Percentiles rank a stretch among this genome's conserved stretches.
Conservation (phyloP, 2,113 vertebrate species). For the Carettochelys insculpta region DNA sequence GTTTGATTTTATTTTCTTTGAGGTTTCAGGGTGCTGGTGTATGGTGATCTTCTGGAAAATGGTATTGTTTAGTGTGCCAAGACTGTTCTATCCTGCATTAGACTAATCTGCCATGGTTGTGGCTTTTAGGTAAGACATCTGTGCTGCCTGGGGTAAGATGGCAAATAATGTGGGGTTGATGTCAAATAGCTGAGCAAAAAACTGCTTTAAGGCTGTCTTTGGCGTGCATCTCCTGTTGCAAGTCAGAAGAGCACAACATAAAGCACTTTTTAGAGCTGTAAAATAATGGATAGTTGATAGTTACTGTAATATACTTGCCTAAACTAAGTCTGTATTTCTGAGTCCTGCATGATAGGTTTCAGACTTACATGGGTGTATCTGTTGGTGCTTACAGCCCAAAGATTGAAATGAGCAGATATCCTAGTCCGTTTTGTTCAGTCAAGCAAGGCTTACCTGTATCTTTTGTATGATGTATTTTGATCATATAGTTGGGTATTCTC, state of each 20-base stretch:
- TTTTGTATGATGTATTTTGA: background rate
- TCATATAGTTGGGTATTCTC: background rate
- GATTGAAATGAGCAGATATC: background rate
- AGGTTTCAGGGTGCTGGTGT: background rate
- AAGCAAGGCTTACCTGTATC: background rate
- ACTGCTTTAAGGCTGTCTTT: background rate
- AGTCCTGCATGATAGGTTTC: background rate
- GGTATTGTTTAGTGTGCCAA: background rate
- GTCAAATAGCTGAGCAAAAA: background rate
- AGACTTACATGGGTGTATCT: rapidly evolving
- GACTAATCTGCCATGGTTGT: background rate
- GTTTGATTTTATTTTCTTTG: background rate
- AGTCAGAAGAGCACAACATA: background rate
- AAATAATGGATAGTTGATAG: background rate
- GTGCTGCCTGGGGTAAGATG: background rate
- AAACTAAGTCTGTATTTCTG: background rate
- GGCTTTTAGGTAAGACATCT: background rate
- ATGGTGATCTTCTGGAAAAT: background rate
- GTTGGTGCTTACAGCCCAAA: rapidly evolving
- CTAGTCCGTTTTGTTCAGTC: background rate
- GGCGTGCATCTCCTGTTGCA: background rate
- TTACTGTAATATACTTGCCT: no score
- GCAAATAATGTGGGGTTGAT: background rate
- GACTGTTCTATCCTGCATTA: background rate
- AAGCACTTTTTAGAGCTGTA: background rate